Evolutionary conservation across 2,797 vertebrate species (phyloP).

Genomic region (Hydrophis major): DNA sequence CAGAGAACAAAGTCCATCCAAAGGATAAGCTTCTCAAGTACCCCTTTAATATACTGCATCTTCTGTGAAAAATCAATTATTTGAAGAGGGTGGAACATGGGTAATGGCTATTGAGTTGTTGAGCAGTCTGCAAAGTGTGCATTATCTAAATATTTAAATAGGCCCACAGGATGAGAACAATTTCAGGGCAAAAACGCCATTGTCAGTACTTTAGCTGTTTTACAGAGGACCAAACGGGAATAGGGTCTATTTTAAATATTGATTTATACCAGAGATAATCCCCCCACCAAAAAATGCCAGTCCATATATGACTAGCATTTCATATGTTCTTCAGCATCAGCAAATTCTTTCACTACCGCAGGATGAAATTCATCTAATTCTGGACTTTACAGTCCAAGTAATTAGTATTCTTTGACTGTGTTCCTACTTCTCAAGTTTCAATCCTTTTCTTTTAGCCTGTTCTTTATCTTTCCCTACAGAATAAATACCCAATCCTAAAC

Average conservation of each 20-base stretch:
- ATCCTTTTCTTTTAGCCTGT: not conserved
- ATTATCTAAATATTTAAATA: conserved; percentile 19
- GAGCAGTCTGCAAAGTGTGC: not conserved
- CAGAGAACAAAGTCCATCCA: not conserved
- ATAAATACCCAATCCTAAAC: not conserved
- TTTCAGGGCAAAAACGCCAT: not conserved
- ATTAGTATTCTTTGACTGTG: not conserved
- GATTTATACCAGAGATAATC: not conserved
- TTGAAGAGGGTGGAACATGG: not conserved
- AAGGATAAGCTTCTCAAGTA: not conserved
- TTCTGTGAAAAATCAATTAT: not conserved
- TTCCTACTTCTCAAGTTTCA: not conserved
- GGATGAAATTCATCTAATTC: not conserved
- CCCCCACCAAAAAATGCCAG: not conserved
- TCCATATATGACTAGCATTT: not conserved
- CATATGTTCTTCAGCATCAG: not conserved
- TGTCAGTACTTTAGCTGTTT: not conserved
- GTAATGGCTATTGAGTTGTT: not conserved
- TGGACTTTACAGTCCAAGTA: not conserved
- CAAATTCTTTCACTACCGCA: not conserved
- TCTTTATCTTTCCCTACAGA: not conserved
- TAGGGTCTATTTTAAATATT: not conserved
- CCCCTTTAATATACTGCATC: not conserved
- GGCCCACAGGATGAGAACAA: not conserved
- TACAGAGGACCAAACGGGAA: not conserved